Conservation (phyloP, 1,140 invertebrate species). For the Pygmarrhopalites habei region DNA sequence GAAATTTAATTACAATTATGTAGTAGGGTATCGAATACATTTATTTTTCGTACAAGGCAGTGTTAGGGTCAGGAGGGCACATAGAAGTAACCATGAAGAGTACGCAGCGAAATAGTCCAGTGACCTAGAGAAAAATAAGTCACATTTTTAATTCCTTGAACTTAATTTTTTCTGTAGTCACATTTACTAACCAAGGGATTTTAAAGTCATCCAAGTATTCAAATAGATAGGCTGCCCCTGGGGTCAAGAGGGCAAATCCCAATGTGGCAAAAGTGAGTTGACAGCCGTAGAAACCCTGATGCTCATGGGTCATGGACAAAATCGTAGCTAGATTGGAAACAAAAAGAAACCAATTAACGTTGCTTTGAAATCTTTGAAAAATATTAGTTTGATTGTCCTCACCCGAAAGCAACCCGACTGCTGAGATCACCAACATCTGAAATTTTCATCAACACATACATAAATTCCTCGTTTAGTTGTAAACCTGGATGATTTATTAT, state of each 20-base stretch:
- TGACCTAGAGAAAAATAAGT: conserved; percentile 21
- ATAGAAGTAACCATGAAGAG: conserved; percentile 27
- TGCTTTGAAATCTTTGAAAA: too few species aligned
- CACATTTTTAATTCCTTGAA: background rate
- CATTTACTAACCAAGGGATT: conserved; percentile 33
- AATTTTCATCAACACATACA: conserved; percentile 13
- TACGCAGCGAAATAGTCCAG: conserved; percentile 30
- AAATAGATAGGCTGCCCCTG: conserved; percentile 24
- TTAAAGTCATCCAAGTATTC: conserved; percentile 17
- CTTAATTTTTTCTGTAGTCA: conserved; percentile 11
- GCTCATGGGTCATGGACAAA: conserved; percentile 33
- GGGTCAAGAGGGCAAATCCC: conserved; percentile 32
- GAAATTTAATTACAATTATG: too few species aligned
- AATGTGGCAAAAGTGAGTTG: conserved; percentile 32
- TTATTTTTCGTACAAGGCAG: too few species aligned
- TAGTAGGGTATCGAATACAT: too few species aligned
- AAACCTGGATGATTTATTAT: too few species aligned
- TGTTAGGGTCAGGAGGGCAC: conserved; percentile 6
- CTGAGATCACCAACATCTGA: conserved; percentile 38
- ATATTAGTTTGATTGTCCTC: too few species aligned
- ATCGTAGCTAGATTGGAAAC: conserved; percentile 10
- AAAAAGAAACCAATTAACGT: too few species aligned
- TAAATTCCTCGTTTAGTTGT: too few species aligned
- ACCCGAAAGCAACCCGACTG: conserved; percentile 35
- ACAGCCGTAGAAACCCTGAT: conserved; percentile 33